Percentiles rank a stretch among this genome's conserved stretches.
Evolutionary conservation across 2,797 vertebrate genomes (phyloP).

Genomic region (Melanotaenia maccullochi): DNA sequence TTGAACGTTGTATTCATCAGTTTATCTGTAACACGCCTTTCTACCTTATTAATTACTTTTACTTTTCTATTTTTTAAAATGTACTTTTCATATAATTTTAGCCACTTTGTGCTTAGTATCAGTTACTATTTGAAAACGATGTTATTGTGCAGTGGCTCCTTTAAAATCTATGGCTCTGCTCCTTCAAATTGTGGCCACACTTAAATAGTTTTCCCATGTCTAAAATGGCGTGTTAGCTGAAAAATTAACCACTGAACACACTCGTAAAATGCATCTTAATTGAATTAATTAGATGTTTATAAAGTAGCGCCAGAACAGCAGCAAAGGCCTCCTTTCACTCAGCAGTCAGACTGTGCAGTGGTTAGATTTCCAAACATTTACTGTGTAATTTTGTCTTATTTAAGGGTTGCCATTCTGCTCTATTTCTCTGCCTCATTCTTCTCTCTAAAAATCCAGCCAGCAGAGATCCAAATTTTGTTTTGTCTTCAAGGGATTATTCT

Average conservation of each 20-base stretch:
- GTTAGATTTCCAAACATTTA: constrained; percentile 25
- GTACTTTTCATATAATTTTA: background rate
- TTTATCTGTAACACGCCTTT: background rate
- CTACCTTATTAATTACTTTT: background rate
- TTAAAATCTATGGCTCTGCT: background rate
- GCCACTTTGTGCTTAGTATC: background rate
- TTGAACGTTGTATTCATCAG: background rate
- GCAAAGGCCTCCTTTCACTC: constrained; percentile 18
- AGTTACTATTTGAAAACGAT: background rate
- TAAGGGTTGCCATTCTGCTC: background rate
- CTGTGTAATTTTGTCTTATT: background rate
- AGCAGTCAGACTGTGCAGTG: constrained; percentile 13
- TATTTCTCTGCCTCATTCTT: constrained; percentile 7
- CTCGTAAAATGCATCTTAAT: background rate
- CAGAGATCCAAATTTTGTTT: background rate
- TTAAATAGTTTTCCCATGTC: constrained; percentile 4
- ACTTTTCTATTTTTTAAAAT: no score
- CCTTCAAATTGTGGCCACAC: background rate
- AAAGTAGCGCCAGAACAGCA: background rate
- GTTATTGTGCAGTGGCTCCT: background rate
- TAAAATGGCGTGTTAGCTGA: constrained; percentile 9
- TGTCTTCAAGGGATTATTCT: background rate
- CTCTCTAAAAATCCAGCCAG: background rate
- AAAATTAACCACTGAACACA: background rate
- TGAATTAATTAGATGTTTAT: background rate